These are phyloP conservation scores for Alethe diademata DNA, from an alignment of 2,113 vertebrate species.

Conservation along the genomic window DNA sequence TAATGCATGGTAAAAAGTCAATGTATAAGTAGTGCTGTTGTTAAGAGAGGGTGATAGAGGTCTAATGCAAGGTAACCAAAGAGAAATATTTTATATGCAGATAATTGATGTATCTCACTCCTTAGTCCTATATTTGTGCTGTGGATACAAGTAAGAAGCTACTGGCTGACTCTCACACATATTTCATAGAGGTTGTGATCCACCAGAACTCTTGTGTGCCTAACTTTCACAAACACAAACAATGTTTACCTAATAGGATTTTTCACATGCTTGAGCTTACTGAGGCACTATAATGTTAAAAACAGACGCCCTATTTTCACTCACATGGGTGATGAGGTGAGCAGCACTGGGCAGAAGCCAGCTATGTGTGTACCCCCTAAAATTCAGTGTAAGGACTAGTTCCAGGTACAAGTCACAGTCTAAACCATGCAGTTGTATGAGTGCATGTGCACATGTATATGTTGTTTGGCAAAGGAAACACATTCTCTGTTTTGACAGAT, in stretches of 20 bases:
- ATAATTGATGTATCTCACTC: background rate
- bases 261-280: background rate
- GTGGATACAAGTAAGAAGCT: background rate
- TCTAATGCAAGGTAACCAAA: background rate
- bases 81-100: background rate
- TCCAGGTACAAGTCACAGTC: background rate
- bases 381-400: background rate
- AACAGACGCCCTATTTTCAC: rapidly evolving
- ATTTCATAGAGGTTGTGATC: background rate
- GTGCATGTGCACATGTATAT: background rate
- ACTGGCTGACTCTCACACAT: rapidly evolving
- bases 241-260: background rate
- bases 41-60: background rate
- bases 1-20: background rate
- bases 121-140: background rate
- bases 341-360: background rate
- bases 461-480: background rate
- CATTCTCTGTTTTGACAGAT: background rate
- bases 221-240: background rate
- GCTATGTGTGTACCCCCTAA: rapidly evolving
- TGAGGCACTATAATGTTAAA: background rate
- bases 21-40: background rate
- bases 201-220: background rate
- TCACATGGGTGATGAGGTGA: background rate
- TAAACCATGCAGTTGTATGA: background rate